Evolutionary conservation across 2,797 vertebrate genomes (phyloP), one percentile per base, ranked within the genome.

Genomic region (Selene dorsalis): DNA sequence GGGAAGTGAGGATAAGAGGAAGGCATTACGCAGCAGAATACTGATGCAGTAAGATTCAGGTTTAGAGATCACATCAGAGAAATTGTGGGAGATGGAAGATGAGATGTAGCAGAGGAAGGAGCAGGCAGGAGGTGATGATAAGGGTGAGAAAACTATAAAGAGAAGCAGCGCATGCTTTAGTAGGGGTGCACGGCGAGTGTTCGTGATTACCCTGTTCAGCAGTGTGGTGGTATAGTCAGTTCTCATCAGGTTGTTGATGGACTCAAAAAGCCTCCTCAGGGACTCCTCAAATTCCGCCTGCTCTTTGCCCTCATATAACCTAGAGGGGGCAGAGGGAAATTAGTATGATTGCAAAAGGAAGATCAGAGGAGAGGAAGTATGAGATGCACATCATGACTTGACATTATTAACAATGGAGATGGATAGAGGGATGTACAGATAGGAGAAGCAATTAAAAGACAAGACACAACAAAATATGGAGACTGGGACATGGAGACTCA

Each of bases 161-260:
- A 58, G 18, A 20, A 65, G 55, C 10, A 48, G 9, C 22, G 43
- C 58, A 10, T 20, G 67, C 18, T 67, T 38, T 64, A 57, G 62
- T 22, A 38, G 9, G 11, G 38, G 28, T 66, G 13, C 17, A 20
- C 43, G 38, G 41, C 38, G 28, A 57, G 56, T 2, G n/a, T 5
- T 39, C 3, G 14, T 41, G 53, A 59, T 85, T 92, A 99, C 97
- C 97, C 97, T 95, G 82, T 96, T 91, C 85, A 99, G 93, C 84
- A 97, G 95, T 30, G 96, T 96, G 84, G 96, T 97, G 89, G 94
- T 95, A 88, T 95, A 90, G 75, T 97, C 95, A 55, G 96, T 96
- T 93, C 90, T 97, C 98, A 99, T 99, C 91, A 99, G 90, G 76
- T 94, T 97, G 94, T 98, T 99, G 93, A 99, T 99, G 80, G 98